Base-by-base conservation (phyloP, 2,888 invertebrate genomes). In the Pollenia griseotomentosa region DNA sequence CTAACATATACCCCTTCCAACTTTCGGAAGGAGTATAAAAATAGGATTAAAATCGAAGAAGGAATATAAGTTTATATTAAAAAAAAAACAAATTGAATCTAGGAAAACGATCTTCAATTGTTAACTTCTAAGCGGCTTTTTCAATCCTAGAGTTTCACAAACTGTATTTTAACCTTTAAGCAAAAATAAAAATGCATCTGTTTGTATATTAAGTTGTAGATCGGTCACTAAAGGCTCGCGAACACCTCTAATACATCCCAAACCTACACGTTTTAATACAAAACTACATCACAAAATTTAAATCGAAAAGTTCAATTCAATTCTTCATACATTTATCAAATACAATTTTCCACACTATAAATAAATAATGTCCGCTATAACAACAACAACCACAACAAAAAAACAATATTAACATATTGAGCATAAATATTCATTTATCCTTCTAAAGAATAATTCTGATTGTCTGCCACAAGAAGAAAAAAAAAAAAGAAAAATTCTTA, bases 281-380 rank as follows among this genome's bases (percentile, higher is more conserved):
- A 6, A 70, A 33, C 33, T 70, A 51, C 19, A 70, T 40, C 19
- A 68, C 51, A 23, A 16, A 14, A 55, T 71, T 42, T 16, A 59
- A 66, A 74, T 74, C 57, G n/a, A 66, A 66, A 19, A 73, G 46
- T 74, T 74, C 59, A 66, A 33, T 74, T 66, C 65, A 73, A 81
- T 81, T 81, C 51, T 75, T 51, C 11, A 53, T 44, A 48, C 53
- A 68, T 75, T 75, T 48, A 79, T 59, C 57, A 68, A 68, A 68
- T 46, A 51, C 46, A 79, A 68, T 48, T 51, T 59, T 75, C 75
- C 63, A 48, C 70, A 55, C 77, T 70, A 77, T 83, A 83, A 83
- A 70, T 83, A 63, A 82, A 75, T 19, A n/a, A 65, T 68, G 55
- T 53, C 53, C 42, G 42, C 16, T 59, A 42, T 12, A 14, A n/a